Evolutionary conservation across 2,113 vertebrate genomes (phyloP), one percentile per base, ranked within the genome.

Genomic region (Zootoca vivipara): DNA sequence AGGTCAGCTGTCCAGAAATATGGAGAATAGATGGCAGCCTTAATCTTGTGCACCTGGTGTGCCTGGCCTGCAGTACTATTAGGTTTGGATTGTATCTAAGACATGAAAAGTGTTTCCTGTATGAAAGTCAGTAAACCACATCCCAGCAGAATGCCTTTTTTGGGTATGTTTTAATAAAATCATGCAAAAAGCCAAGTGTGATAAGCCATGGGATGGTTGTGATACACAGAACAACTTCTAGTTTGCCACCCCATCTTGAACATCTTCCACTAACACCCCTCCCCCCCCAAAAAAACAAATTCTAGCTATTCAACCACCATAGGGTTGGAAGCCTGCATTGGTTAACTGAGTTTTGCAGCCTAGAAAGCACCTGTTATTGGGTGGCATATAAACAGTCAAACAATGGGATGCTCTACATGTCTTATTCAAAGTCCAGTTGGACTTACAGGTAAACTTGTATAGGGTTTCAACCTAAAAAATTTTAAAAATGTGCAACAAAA

Each of bases 71-170:
- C 35, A 74, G 0, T 77, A 74, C 80, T 85, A 8, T 65, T 70
- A 83, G 65, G 86, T 69, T 88, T 75, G 74, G 85, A 81, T 88
- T 84, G 91, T 88, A 85, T 88, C 83, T 62, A 69, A 86, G 86
- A 88, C 91, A 85, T 94, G 80, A 92, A 93, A 91, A 89, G 78
- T 89, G 79, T 80, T 93, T 89, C 87, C 78, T 90, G 75, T 94
- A 33, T 90, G 90, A 1, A 33, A 88, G 89, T 81, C 89, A 88
- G 86, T 83, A 74, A 85, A 89, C 88, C 91, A 26, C 85, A 89
- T 90, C 90, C 90, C 77, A 86, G 86, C 33, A 81, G 62, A 16
- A 30, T 52, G 26, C 1, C 18, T 6, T 78, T 9, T 75, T 33
- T 7, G 12, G 67, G 26, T 30, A 15, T 12, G 89, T 92, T 90